Percentiles rank a stretch among this genome's conserved stretches.
phyloP scores from a whole-genome alignment of 2,797 vertebrate species.

The Parauchenoglanis punctatus region DNA sequence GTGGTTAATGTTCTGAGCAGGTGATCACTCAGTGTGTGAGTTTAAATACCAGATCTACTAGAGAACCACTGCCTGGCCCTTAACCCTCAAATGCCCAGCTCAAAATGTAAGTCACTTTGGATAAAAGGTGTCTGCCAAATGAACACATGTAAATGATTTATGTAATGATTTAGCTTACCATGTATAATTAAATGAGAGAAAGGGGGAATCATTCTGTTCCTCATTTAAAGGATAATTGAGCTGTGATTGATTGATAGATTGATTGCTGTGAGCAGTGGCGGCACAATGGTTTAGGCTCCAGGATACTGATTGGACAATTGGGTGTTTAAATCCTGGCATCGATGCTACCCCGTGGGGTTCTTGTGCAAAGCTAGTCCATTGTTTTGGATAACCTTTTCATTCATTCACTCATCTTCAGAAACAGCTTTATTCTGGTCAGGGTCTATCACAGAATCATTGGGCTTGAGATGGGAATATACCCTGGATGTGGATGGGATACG shows the following conservation, averaged over 20 bases:
- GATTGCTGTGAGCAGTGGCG: not conserved
- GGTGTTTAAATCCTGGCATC: conserved; percentile 15
- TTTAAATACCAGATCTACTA: not conserved
- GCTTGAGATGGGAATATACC: not conserved
- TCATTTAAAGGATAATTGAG: conserved; percentile 3
- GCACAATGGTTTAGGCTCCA: not conserved
- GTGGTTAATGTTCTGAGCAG: not conserved
- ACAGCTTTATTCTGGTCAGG: conserved; percentile 4
- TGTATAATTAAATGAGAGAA: conserved; percentile 20
- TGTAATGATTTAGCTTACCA: not conserved
- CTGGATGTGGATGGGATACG: not conserved
- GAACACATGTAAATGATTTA: conserved; percentile 17
- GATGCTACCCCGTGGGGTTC: not conserved
- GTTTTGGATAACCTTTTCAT: conserved; percentile 9
- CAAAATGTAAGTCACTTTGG: not conserved
- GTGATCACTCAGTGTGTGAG: not conserved
- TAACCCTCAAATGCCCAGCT: not conserved
- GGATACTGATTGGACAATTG: not conserved
- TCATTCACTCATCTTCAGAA: not conserved
- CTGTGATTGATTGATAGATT: conserved; percentile 18
- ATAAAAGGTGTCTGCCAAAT: not conserved
- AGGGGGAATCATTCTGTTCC: not conserved
- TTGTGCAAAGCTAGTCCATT: not conserved
- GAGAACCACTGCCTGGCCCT: not conserved
- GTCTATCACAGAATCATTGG: not conserved